Percentiles rank a stretch among this genome's conserved stretches.
These are phyloP conservation scores for Seriola aureovittata DNA, from an alignment of 2,113 vertebrate genomes.

Conservation along the genomic window DNA sequence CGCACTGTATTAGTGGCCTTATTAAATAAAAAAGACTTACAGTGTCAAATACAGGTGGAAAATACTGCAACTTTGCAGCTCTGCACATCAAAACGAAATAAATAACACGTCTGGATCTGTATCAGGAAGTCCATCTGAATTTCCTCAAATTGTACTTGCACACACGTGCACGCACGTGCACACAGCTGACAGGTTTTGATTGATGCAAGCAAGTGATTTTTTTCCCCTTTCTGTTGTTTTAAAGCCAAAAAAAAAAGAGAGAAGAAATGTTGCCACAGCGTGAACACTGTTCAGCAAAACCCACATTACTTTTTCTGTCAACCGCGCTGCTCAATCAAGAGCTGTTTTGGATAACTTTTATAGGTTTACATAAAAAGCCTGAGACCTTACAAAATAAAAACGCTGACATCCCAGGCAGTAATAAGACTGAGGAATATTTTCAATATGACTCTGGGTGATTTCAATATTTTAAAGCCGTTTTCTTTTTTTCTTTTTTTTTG, in stretches of 20 bases:
- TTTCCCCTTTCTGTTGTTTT: constrained; percentile 1
- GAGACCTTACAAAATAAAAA: constrained; percentile 4
- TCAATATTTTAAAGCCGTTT: neutral
- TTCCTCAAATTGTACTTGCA: constrained; percentile 1
- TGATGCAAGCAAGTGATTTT: constrained; percentile 56
- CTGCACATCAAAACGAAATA: constrained; percentile 29
- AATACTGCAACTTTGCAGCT: constrained; percentile 7
- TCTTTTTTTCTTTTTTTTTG: neutral
- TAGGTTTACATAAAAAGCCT: constrained; percentile 32
- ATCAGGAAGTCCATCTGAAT: constrained; percentile 44
- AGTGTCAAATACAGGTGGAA: constrained; percentile 23
- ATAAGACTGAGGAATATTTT: constrained; percentile 27
- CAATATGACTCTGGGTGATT: constrained; percentile 3
- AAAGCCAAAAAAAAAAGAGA: neutral
- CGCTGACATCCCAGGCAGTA: neutral
- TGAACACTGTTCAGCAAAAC: constrained; percentile 40
- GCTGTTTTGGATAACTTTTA: constrained; percentile 50
- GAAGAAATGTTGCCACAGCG: constrained; percentile 26
- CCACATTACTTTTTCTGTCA: constrained; percentile 51
- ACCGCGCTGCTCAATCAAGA: constrained; percentile 22
- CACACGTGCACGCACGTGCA: neutral
- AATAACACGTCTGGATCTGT: constrained; percentile 21
- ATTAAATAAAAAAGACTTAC: constrained; percentile 31
- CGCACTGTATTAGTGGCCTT: constrained; percentile 35
- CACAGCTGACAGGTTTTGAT: constrained; percentile 62